A percentile compares a stretch with the other conserved stretches of the same genome.
Evolutionary conservation across 2,113 vertebrate species (phyloP).

Genomic region (Carollia perspicillata): DNA sequence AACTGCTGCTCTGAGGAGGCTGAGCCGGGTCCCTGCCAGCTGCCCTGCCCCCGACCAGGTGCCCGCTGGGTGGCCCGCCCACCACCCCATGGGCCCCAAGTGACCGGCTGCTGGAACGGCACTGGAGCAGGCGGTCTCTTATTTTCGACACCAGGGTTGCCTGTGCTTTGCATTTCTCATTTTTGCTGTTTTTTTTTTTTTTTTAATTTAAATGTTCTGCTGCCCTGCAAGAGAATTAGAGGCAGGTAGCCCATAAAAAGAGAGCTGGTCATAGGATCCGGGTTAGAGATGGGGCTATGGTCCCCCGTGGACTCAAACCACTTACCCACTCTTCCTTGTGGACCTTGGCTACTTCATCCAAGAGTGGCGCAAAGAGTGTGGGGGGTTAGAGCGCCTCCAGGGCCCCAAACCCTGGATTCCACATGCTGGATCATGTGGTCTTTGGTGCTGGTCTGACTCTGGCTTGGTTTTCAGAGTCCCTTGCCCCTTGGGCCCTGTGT

Average conservation of each 20-base stretch:
- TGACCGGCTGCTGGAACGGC: accelerated
- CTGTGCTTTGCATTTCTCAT: neutral
- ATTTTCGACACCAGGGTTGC: accelerated
- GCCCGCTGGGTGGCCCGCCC: accelerated
- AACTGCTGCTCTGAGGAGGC: neutral
- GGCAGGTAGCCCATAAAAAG: accelerated
- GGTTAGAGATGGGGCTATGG: accelerated
- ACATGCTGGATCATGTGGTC: neutral
- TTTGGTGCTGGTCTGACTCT: neutral
- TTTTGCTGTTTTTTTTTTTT: neutral
- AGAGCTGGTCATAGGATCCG: accelerated
- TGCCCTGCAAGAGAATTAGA: neutral
- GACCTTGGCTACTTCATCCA: too few relatives aligned
- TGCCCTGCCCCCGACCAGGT: accelerated
- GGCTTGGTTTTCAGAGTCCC: neutral
- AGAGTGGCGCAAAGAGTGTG: accelerated
- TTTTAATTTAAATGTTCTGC: neutral
- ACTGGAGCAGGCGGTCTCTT: accelerated
- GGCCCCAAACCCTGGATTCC: accelerated
- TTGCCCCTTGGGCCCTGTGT: neutral
- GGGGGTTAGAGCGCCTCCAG: too few relatives aligned
- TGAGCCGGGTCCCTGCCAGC: accelerated
- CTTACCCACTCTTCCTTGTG: accelerated
- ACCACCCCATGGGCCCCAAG: accelerated
- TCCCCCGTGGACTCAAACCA: neutral